Evolutionary conservation across 2,888 invertebrate genomes (phyloP).

Genomic region (Tipula confusa): DNA sequence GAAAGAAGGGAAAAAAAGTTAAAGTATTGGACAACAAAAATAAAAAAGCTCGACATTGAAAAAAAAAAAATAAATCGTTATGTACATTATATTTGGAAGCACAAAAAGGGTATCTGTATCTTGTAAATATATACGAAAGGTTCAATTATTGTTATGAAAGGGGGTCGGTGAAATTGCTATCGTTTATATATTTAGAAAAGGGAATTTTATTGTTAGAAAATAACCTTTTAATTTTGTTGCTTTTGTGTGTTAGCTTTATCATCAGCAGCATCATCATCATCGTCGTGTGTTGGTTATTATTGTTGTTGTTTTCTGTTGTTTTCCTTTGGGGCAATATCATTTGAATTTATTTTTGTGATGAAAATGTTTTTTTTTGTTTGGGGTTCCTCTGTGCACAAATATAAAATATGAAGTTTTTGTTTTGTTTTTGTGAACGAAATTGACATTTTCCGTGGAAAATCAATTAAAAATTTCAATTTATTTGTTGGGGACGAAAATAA

Average conservation of each 20-base stretch:
- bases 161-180: not conserved
- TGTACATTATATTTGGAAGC: not conserved
- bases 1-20: not conserved
- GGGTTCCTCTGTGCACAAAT: not conserved
- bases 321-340: not conserved
- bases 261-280: no score
- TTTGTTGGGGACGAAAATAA: no score
- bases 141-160: not conserved
- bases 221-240: conserved; percentile 25
- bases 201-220: conserved; percentile 12
- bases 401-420: not conserved
- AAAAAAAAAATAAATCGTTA: not conserved
- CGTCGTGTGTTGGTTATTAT: not conserved
- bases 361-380: not conserved
- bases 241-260: not conserved
- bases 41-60: not conserved
- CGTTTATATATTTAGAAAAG: conserved; percentile 4
- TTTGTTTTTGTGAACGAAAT: not conserved
- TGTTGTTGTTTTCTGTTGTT: not conserved
- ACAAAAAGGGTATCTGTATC: not conserved
- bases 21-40: not conserved
- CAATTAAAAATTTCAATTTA: not conserved
- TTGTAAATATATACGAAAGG: not conserved
- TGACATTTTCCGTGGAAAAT: not conserved
- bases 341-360: conserved; percentile 3